Base-by-base conservation (phyloP, 2,888 invertebrate species). In the Caenorhabditis imperialis region DNA sequence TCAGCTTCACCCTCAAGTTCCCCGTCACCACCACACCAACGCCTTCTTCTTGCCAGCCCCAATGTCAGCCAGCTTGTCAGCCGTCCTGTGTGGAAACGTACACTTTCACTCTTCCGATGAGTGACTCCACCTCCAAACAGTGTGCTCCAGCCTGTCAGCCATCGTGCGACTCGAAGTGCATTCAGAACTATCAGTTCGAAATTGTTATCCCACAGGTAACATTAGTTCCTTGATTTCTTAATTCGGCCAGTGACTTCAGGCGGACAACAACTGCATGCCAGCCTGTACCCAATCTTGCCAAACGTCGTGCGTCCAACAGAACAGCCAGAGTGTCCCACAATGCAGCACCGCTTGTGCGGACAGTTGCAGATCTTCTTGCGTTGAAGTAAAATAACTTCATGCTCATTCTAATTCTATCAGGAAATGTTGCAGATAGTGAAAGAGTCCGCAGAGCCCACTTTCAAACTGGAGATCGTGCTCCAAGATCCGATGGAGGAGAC, bases 131-230 rank as follows among this genome's bases (percentile, higher is more conserved):
- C 16, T 37, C 48, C n/a, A 61, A 70, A 25, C 70, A 58, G 27
- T 80, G 80, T 48, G 76, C 78, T 27, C 67, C 77, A 27, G 75
- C 72, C 23, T 80, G 80, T 63, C 80, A 78, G 37, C 78, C 80
- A 22, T 38, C 67, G 2, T 80, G 80, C 38, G 62, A 62, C 30
- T 25, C 72, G 12, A 65, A 69, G n/a, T 81, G 80, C 51, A 77
- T 69, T 27, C 77, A 78, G 44, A 73, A 81, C 55, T 81, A 78
- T 54, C 80, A 81, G 48, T 81, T 81, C 37, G 80, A 81, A 37
- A 78, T 81, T 20, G 57, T 77, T 6, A 65, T 81, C 47, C 78
- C 80, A 44, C 70, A 65, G 48, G 53, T 53, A 42, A 8, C 12
- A 10, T 7, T 10, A 10, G 7, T 10, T 35, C 44, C n/a, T 44